Base-by-base conservation (phyloP, 1,140 invertebrate genomes). In the Trichonephila clavipes region DNA sequence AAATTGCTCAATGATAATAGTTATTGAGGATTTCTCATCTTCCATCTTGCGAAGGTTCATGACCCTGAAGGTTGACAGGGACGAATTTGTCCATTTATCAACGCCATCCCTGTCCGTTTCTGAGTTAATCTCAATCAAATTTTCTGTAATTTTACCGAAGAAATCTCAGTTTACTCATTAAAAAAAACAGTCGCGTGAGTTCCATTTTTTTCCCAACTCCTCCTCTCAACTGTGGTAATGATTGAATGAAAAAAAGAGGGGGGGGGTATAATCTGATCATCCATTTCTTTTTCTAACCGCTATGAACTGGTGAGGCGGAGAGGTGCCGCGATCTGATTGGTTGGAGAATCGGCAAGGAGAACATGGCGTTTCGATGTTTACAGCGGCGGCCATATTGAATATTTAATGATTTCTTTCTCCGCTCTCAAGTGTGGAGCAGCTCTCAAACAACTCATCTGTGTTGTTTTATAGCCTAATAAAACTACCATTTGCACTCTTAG, bases 381-480 rank as follows among this genome's bases (percentile, higher is more conserved):
- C 92, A 82, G 40, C 51, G 69, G 58, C 69, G 4, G 92, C 92
- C 92, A 93, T 93, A 14, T 93, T 88, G 85, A 93, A 93, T 93
- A 93, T 93, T 77, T 88, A 93, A 93, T 93, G 92, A 93, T 88
- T 92, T 83, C 81, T 83, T 85, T 91, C 62, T 81, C 12, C 24
- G 8, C n/a, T 44, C 51, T 12, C 7, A 0, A 51, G 51, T 28
- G n/a, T 14, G 58, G 58, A 90, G 77, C 21, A 16, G 24, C 21
- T 24, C 89, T 62, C 8, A n/a, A 86, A 82, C 51, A 64, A 34
- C 24, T 88, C 58, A 21, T 44, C 51, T 64, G 21, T 44, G 85
- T 88, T 93, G 92, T 88, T 93, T 93, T 93, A 93, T 93, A 69
- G 86, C 92, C 85, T 88, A 93, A 93, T 93, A 93, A 93, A 93